Percentiles rank a stretch among this genome's conserved stretches.
Evolutionary conservation across 2,113 vertebrate species (phyloP).

Genomic region (Dascyllus trimaculatus): DNA sequence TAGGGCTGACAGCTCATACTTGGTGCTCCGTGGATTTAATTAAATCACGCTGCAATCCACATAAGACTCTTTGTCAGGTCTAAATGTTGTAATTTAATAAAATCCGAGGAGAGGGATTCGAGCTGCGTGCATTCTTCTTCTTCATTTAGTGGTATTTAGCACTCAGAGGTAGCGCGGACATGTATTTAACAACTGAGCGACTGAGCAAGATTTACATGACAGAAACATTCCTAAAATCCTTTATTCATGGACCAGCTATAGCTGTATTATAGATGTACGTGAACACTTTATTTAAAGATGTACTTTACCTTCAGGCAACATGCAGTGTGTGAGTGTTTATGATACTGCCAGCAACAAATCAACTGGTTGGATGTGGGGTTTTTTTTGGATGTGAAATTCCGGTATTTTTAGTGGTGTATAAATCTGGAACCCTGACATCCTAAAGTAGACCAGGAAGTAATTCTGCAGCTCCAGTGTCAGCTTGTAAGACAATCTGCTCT

Average conservation of each 20-base stretch:
- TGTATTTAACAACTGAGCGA: not conserved
- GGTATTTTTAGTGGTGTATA: too few relatives aligned
- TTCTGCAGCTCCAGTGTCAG: too few relatives aligned
- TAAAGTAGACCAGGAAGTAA: too few relatives aligned
- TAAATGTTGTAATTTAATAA: slow-evolving; percentile 30
- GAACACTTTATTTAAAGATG: not conserved
- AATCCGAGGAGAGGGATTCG: not conserved
- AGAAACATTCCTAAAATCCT: not conserved
- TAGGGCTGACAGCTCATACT: not conserved
- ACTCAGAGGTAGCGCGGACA: not conserved
- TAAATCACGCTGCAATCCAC: slow-evolving; percentile 14
- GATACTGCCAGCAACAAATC: too few relatives aligned
- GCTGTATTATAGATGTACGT: too few relatives aligned
- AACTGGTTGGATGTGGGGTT: too few relatives aligned
- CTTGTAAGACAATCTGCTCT: not conserved
- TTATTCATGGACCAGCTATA: not conserved
- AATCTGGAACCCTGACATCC: too few relatives aligned
- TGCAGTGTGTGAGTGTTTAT: too few relatives aligned
- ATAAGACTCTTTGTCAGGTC: slow-evolving; percentile 23
- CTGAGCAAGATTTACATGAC: not conserved
- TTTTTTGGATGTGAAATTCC: too few relatives aligned
- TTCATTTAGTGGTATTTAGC: not conserved
- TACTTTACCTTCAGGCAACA: not conserved
- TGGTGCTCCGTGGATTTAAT: slow-evolving; percentile 13
- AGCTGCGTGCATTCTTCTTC: not conserved